Percentiles rank a stretch among this genome's conserved stretches.
These are phyloP conservation scores for Gorsachius goisagi DNA, from an alignment of 2,113 vertebrate species.

Conservation along the genomic window DNA sequence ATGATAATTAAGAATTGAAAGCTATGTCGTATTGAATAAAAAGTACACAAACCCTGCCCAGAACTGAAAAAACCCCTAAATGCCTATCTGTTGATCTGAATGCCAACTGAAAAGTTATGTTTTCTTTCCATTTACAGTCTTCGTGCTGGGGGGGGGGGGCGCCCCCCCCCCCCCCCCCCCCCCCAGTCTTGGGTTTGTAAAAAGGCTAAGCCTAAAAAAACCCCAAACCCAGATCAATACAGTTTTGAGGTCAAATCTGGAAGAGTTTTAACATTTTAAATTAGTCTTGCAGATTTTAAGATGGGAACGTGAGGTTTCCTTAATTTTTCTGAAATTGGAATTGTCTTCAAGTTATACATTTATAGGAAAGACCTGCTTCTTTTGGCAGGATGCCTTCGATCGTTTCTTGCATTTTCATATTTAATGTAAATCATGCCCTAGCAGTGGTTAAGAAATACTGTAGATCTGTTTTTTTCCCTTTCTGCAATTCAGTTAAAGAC, in stretches of 20 bases:
- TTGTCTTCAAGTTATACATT: background rate
- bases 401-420: background rate
- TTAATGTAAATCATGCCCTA: background rate
- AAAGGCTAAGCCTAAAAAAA: background rate
- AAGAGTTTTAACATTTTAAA: background rate
- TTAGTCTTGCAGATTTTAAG: background rate
- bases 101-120: background rate
- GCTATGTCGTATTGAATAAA: background rate
- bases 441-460: background rate
- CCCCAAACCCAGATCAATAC: background rate
- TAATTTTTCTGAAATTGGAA: background rate
- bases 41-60: background rate
- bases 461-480: background rate
- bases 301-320: background rate
- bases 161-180: accelerated
- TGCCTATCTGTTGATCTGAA: background rate
- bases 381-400: background rate
- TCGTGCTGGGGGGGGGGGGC: no score
- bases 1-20: background rate
- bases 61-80: background rate
- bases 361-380: background rate
- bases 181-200: background rate
- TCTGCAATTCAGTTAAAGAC: background rate
- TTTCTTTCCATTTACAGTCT: background rate
- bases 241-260: background rate